Conservation (phyloP, 2,797 vertebrate species). For the Decapterus maruadsi region DNA sequence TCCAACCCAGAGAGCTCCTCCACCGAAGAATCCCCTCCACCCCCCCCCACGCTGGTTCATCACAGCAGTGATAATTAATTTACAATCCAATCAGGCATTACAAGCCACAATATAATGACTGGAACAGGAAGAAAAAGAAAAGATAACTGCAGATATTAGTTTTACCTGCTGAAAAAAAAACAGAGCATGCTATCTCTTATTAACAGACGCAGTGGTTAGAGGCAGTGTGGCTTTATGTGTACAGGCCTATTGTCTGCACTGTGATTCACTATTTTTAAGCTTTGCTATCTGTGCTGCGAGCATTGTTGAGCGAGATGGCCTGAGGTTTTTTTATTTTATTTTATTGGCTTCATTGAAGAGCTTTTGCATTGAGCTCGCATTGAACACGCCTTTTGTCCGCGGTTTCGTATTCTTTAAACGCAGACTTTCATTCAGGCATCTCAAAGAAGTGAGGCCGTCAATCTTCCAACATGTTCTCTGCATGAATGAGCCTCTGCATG, state of each 20-base stretch:
- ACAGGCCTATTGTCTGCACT: conserved; percentile 50
- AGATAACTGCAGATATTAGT: conserved; percentile 58
- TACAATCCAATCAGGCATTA: conserved; percentile 61
- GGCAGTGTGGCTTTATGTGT: conserved; percentile 33
- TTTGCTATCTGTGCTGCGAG: conserved; percentile 20
- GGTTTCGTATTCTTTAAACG: conserved; percentile 42
- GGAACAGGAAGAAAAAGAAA: background rate
- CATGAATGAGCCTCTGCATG: conserved; percentile 19
- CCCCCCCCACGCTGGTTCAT: conserved; percentile 50
- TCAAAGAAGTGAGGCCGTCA: conserved; percentile 48
- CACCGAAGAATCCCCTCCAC: conserved; percentile 40
- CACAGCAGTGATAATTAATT: conserved; percentile 71
- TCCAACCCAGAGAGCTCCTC: conserved; percentile 35
- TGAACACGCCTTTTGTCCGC: conserved; percentile 44
- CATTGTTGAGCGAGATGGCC: conserved; percentile 51
- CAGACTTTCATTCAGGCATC: conserved; percentile 29
- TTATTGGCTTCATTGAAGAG: conserved; percentile 38
- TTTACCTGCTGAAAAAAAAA: conserved; percentile 62
- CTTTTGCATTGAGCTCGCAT: conserved; percentile 38
- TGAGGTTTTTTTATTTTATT: conserved; percentile 22
- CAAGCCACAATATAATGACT: conserved; percentile 53
- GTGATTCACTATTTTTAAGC: conserved; percentile 48
- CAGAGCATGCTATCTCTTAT: conserved; percentile 51
- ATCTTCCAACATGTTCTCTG: conserved; percentile 39
- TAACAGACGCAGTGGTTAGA: conserved; percentile 44